Evolutionary conservation across 2,113 vertebrate genomes (phyloP).

Genomic region (Alosa alosa): DNA sequence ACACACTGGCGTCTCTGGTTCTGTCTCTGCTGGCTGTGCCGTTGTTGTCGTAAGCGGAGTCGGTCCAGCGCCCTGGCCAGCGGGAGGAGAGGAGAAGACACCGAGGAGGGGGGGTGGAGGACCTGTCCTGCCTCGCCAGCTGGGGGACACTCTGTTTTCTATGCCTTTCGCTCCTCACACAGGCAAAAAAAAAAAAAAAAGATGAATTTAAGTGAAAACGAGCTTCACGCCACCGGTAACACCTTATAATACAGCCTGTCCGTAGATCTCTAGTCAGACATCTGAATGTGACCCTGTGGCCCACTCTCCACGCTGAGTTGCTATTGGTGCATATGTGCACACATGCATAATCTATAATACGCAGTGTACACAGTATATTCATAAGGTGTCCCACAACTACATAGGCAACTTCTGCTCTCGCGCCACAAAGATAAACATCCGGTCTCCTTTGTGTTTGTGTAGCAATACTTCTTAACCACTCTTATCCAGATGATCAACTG

Average conservation of each 20-base stretch:
- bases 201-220: slow-evolving; percentile 51
- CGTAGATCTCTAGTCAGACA: background rate
- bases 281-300: too few relatives aligned
- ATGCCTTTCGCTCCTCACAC: slow-evolving; percentile 72
- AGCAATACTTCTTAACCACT: background rate
- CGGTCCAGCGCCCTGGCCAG: background rate
- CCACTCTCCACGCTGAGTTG: too few relatives aligned
- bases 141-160: slow-evolving; percentile 27
- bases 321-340: too few relatives aligned
- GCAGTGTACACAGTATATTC: too few relatives aligned
- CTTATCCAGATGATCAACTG: background rate
- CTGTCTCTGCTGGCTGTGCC: slow-evolving; percentile 83
- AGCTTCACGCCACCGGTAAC: slow-evolving; percentile 41
- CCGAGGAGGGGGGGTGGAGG: background rate
- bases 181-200: slow-evolving; percentile 64
- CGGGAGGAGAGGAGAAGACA: background rate
- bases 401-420: background rate
- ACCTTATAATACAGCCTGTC: background rate
- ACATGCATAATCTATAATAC: too few relatives aligned
- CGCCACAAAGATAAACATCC: background rate
- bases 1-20: slow-evolving; percentile 84
- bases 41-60: slow-evolving; percentile 67
- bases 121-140: background rate
- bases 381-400: too few relatives aligned
- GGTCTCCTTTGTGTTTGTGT: background rate